Base-by-base conservation (phyloP, 2,888 invertebrate species). In the Laothoe populi region DNA sequence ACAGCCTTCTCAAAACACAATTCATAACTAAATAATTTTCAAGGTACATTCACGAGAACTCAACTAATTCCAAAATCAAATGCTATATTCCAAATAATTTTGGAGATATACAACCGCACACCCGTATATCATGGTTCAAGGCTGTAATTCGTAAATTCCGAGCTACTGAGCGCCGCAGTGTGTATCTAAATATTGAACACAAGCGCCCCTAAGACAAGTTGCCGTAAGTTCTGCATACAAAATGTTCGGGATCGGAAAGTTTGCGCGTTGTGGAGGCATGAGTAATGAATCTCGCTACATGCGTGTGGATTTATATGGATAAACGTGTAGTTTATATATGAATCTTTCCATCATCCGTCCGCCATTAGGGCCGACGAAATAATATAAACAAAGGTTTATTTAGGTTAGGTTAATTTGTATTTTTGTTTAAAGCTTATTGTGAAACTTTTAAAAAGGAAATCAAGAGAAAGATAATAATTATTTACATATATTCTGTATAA, bases 181-280 rank as follows among this genome's bases (percentile, higher is more conserved):
- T 44, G 53, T 53, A 53, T 24, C 53, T 49, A 49, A 53, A 42
- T 31, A 24, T 44, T 61, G 23, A 61, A 72, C 71, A 73, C 64
- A 68, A 63, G 67, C 61, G 65, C 66, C 68, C n/a, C 69, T 65
- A 68, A 77, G 78, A 79, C 75, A 83, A 83, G 81, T 83, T 82
- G 66, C 70, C 64, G 66, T 79, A 80, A 83, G 79, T 84, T 84
- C 72, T 73, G 82, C 81, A 84, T 83, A 82, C 80, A 81, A 82
- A 84, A 81, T 81, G 75, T 71, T 70, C 31, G 75, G 79, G 78
- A 78, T 79, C 77, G 74, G 68, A 74, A 85, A 86, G 78, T 86
- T 86, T 76, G 67, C 64, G 66, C 68, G 69, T 70, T 74, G 79
- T 70, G 77, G 79, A 66, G 69, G 79, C 75, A 71, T 74, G 70